Conservation (phyloP, 2,113 vertebrate species). For the Elachura formosa region DNA sequence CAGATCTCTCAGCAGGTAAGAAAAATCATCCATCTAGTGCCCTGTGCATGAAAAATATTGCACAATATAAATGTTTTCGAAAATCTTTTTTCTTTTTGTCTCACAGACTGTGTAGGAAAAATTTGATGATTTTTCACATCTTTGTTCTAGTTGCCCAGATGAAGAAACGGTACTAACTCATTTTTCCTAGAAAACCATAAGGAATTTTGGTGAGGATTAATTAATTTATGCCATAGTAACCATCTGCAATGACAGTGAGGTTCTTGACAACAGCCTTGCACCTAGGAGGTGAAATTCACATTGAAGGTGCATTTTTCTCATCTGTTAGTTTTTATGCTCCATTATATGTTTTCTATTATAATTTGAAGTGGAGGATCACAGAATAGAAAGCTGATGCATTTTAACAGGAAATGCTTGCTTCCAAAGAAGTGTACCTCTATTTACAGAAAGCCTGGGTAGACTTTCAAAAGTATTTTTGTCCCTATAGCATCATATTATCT, state of each 20-base stretch:
- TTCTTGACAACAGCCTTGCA: not conserved
- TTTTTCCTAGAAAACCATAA: not conserved
- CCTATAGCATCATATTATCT: conserved; percentile 20
- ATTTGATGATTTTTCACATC: not conserved
- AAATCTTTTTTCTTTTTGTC: not conserved
- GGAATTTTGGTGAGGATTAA: not conserved
- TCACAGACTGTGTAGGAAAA: not conserved
- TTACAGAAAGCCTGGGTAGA: conserved; percentile 15
- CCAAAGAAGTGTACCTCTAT: conserved; percentile 2
- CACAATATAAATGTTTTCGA: not conserved
- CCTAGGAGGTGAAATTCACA: not conserved
- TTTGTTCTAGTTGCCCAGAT: not conserved
- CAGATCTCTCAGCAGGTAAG: not conserved
- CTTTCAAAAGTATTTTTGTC: conserved; percentile 10
- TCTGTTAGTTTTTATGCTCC: not conserved
- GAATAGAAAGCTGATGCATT: not conserved
- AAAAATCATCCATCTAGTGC: not conserved
- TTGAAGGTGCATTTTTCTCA: not conserved
- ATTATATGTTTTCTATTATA: conserved; percentile 25
- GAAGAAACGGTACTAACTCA: not conserved
- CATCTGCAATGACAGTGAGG: not conserved
- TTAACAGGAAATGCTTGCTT: conserved; percentile 8
- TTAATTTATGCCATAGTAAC: not conserved
- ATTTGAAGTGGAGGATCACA: conserved; percentile 14
- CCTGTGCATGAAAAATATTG: not conserved